phyloP scores from a whole-genome alignment of 1,140 invertebrate species.

The Drosophila tsacasi region DNA sequence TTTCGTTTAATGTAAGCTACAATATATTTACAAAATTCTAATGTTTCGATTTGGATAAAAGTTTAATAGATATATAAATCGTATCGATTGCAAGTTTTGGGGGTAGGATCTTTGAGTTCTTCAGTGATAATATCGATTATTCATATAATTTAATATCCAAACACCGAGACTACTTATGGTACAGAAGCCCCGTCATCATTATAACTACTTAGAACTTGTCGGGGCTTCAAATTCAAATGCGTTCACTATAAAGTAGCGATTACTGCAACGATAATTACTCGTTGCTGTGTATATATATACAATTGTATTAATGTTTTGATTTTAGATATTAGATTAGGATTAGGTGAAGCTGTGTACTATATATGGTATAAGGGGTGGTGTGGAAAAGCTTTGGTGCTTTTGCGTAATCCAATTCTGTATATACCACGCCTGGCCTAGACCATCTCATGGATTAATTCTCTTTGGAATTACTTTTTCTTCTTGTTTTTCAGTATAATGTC shows the following conservation, averaged over 20 bases:
- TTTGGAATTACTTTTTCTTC: constrained; percentile 84
- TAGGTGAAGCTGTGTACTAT: constrained; percentile 27
- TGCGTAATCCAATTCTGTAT: constrained; percentile 67
- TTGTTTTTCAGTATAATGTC: constrained; percentile 77
- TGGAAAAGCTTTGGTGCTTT: constrained; percentile 79
- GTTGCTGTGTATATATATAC: constrained; percentile 72
- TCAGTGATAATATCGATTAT: constrained; percentile 44
- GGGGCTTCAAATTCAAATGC: constrained; percentile 46
- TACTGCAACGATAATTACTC: constrained; percentile 50
- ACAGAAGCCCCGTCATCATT: constrained; percentile 33
- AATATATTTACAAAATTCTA: constrained; percentile 47
- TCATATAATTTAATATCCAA: constrained; percentile 52
- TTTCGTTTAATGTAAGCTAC: constrained; percentile 20
- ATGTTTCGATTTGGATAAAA: constrained; percentile 33
- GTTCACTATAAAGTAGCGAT: constrained; percentile 40
- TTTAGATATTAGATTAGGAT: constrained; percentile 48
- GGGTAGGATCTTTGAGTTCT: constrained; percentile 40
- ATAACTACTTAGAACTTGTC: constrained; percentile 23
- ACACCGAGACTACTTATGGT: constrained; percentile 48
- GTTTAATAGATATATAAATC: constrained; percentile 36
- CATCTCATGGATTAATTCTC: constrained; percentile 61
- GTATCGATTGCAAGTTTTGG: constrained; percentile 40
- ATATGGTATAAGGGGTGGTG: constrained; percentile 63
- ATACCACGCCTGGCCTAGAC: constrained; percentile 37
- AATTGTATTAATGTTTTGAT: constrained; percentile 68